Evolutionary conservation across 2,888 invertebrate genomes (phyloP).

Genomic region (Cryptus viduatorius): DNA sequence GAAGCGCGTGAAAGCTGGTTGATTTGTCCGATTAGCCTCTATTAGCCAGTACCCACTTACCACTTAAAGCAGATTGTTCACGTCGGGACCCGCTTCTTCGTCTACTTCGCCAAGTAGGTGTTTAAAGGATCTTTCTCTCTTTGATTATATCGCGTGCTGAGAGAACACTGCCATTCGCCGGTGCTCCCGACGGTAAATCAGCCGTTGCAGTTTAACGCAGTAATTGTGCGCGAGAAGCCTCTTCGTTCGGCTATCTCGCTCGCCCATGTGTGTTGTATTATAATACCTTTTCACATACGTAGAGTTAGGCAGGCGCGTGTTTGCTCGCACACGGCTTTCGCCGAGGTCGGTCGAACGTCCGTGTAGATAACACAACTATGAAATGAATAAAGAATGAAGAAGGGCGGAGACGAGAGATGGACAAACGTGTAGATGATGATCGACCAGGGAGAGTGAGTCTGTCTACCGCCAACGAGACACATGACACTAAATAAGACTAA

Average conservation of each 20-base stretch:
- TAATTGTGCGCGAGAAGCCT: conserved; percentile 55
- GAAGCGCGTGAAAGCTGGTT: conserved; percentile 75
- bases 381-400: neutral
- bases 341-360: neutral
- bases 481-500: conserved; percentile 64
- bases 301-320: conserved; percentile 12
- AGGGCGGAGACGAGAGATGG: conserved; percentile 42
- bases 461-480: conserved; percentile 37
- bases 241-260: conserved; percentile 21
- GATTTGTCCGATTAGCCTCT: conserved; percentile 79
- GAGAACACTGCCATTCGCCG: conserved; percentile 50
- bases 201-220: conserved; percentile 53
- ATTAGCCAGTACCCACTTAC: conserved; percentile 79
- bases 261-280: conserved; percentile 24
- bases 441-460: conserved; percentile 40
- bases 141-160: conserved; percentile 69
- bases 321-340: neutral
- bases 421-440: conserved; percentile 33
- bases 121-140: conserved; percentile 66
- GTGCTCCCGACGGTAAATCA: conserved; percentile 61
- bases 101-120: conserved; percentile 65
- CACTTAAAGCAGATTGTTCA: conserved; percentile 78
- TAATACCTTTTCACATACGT: conserved; percentile 14
- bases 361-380: neutral
- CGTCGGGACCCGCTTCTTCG: conserved; percentile 40